phyloP scores from a whole-genome alignment of 2,113 vertebrate genomes.

The Callorhinus ursinus region DNA sequence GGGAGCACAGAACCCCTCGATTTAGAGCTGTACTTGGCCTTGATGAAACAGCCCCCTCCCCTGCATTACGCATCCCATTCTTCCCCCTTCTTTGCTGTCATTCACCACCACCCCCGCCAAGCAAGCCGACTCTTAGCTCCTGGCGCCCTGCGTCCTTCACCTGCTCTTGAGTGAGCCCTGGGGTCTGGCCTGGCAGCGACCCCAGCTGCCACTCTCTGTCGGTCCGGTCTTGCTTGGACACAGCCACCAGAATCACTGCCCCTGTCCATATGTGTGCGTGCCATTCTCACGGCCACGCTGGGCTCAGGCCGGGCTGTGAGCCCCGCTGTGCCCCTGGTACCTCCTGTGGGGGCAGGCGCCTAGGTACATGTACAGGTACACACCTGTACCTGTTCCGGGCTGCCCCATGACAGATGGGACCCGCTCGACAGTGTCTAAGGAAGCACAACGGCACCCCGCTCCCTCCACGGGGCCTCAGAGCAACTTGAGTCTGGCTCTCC shows the following conservation, averaged over 20 bases:
- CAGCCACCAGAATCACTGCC: accelerated
- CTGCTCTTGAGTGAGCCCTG: neutral
- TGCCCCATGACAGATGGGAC: neutral
- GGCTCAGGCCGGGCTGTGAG: neutral
- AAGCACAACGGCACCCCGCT: accelerated
- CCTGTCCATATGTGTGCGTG: accelerated
- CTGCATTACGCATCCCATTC: accelerated
- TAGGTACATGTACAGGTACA: too few species aligned
- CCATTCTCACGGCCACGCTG: neutral
- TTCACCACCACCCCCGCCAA: neutral
- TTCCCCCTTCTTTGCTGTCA: neutral
- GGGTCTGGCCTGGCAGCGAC: neutral
- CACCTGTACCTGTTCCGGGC: neutral
- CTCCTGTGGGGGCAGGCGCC: neutral
- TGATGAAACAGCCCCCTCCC: neutral
- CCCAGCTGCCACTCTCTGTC: neutral
- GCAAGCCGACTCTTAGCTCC: neutral
- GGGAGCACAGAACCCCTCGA: neutral
- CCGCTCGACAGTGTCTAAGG: neutral
- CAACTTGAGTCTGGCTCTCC: neutral
- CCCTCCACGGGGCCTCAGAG: neutral
- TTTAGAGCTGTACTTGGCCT: neutral
- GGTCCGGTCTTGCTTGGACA: neutral
- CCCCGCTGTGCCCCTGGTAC: too few species aligned
- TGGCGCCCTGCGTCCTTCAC: neutral